Percentiles rank a stretch among this genome's conserved stretches.
phyloP scores from a whole-genome alignment of 2,888 invertebrate genomes.

The Morpho deidamia region DNA sequence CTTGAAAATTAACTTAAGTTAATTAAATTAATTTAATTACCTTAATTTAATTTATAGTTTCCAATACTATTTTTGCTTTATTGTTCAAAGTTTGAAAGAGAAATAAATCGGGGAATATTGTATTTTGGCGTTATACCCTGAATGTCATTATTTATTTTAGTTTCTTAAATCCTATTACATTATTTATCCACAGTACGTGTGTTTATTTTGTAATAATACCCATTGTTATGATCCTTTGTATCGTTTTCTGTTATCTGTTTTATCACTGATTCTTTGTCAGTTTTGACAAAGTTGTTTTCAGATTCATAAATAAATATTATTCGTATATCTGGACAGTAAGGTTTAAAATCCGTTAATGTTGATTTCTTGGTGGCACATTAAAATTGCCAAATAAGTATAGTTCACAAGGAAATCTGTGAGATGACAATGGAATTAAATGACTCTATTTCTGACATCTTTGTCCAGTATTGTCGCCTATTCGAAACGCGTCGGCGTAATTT shows the following conservation, averaged over 20 bases:
- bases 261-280: constrained; percentile 60
- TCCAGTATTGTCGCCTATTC: constrained; percentile 47
- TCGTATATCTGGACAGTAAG: constrained; percentile 26
- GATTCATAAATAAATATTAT: constrained; percentile 22
- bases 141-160: not conserved
- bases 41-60: too few relatives aligned
- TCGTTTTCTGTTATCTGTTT: constrained; percentile 58
- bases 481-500: constrained; percentile 54
- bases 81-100: not conserved
- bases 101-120: too few relatives aligned
- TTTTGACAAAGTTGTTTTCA: constrained; percentile 28
- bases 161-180: constrained; percentile 5
- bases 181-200: constrained; percentile 2
- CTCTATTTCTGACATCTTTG: constrained; percentile 62
- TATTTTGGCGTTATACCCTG: too few relatives aligned
- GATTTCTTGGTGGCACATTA: constrained; percentile 18
- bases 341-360: constrained; percentile 4
- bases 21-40: too few relatives aligned
- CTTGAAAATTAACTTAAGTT: too few relatives aligned
- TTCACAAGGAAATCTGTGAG: constrained; percentile 44
- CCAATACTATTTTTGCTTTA: not conserved
- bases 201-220: constrained; percentile 55
- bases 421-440: constrained; percentile 74
- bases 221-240: constrained; percentile 66
- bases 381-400: constrained; percentile 38